These are phyloP conservation scores for Etheostoma cragini DNA, from an alignment of 2,113 vertebrate species.

Conservation along the genomic window DNA sequence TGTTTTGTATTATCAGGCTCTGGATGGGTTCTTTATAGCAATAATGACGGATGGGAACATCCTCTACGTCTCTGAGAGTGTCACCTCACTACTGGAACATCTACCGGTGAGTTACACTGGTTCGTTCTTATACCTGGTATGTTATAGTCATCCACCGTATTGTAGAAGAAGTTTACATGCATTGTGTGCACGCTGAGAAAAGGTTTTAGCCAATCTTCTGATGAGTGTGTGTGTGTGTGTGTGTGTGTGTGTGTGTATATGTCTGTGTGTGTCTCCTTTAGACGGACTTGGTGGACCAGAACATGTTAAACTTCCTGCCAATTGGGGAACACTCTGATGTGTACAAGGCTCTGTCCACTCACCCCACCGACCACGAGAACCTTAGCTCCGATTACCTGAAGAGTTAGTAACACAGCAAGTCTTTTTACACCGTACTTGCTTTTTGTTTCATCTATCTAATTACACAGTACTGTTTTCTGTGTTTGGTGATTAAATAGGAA, in stretches of 20 bases:
- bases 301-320: slow-evolving; percentile 98
- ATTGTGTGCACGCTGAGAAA: not conserved
- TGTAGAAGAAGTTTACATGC: slow-evolving; percentile 16
- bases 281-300: slow-evolving; percentile 99
- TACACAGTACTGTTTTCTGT: not conserved
- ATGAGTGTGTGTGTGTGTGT: not conserved
- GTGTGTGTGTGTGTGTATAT: not conserved
- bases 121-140: not conserved
- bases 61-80: slow-evolving; percentile 97
- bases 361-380: slow-evolving; percentile 91
- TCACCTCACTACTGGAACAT: slow-evolving; percentile 99
- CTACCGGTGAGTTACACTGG: slow-evolving; percentile 91
- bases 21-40: slow-evolving; percentile 99
- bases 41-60: slow-evolving; percentile 99
- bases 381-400: slow-evolving; percentile 94
- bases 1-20: slow-evolving; percentile 86
- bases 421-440: not conserved
- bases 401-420: slow-evolving; percentile 86
- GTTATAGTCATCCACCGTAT: slow-evolving; percentile 10
- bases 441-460: not conserved
- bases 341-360: slow-evolving; percentile 94
- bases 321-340: slow-evolving; percentile 94
- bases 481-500: not conserved
- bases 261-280: slow-evolving; percentile 68
- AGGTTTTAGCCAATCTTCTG: not conserved